Percentiles rank a stretch among this genome's conserved stretches.
phyloP scores from a whole-genome alignment of 2,113 vertebrate genomes.

The Dicerorhinus sumatrensis region DNA sequence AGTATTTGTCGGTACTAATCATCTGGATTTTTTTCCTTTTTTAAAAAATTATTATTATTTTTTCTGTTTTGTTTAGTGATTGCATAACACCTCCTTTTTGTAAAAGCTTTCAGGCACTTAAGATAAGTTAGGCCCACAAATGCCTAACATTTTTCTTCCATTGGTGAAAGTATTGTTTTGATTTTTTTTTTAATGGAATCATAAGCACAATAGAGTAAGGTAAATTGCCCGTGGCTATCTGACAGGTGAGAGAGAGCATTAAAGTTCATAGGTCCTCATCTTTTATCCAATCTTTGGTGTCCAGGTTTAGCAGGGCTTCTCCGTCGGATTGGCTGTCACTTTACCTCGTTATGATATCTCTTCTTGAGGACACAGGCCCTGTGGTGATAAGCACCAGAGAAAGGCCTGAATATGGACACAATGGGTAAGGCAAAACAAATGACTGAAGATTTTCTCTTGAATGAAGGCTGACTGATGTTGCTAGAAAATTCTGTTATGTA shows the following conservation, averaged over 20 bases:
- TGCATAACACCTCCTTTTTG: conserved; percentile 18
- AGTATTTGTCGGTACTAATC: neutral
- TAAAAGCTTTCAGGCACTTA: conserved; percentile 30
- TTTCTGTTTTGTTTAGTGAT: conserved; percentile 26
- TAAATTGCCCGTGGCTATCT: neutral
- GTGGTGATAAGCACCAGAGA: neutral
- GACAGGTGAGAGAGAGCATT: neutral
- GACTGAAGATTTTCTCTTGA: neutral
- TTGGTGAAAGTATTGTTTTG: neutral
- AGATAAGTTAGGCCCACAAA: neutral
- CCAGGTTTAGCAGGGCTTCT: neutral
- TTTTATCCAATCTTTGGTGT: neutral
- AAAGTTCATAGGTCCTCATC: neutral
- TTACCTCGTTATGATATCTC: neutral
- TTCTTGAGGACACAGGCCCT: neutral
- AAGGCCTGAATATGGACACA: neutral
- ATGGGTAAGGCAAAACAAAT: neutral
- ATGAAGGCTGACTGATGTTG: neutral
- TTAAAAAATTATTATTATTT: neutral
- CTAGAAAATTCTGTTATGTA: conserved; percentile 25
- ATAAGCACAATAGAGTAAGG: neutral
- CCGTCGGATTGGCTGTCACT: neutral
- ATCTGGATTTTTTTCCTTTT: neutral
- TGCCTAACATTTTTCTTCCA: neutral
- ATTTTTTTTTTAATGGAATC: neutral